These are phyloP conservation scores for Stictonetta naevosa DNA, from an alignment of 2,113 vertebrate species.

Conservation along the genomic window DNA sequence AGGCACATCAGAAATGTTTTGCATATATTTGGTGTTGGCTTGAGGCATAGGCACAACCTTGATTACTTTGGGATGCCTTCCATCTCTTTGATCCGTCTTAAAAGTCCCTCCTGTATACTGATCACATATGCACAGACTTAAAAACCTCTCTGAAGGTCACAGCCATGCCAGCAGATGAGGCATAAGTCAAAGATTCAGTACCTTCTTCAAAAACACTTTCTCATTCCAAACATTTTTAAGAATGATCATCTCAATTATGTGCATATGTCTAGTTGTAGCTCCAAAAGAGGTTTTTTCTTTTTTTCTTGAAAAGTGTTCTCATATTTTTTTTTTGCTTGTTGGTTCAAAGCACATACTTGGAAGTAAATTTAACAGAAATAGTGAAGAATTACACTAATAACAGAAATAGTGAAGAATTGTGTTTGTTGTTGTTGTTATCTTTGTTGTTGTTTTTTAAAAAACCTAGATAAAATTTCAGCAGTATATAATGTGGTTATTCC, in stretches of 20 bases:
- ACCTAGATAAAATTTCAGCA: background rate
- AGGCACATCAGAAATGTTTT: background rate
- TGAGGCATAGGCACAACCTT: background rate
- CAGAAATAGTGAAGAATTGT: background rate
- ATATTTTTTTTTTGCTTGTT: background rate
- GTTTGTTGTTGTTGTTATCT: accelerated
- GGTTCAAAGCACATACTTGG: background rate
- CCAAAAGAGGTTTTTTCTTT: background rate
- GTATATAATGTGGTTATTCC: background rate
- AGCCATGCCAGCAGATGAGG: background rate
- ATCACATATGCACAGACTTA: background rate
- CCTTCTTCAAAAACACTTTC: background rate
- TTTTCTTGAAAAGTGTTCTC: background rate
- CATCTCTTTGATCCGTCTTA: background rate
- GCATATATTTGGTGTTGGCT: background rate
- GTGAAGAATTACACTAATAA: background rate
- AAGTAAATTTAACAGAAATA: background rate
- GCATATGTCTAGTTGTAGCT: background rate
- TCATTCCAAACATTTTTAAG: background rate
- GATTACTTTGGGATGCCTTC: background rate
- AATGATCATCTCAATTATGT: background rate
- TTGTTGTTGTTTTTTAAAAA: accelerated
- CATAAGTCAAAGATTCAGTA: background rate
- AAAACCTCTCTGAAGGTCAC: background rate
- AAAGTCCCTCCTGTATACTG: background rate